Conservation (phyloP, 2,113 vertebrate genomes). For the Columbina picui region DNA sequence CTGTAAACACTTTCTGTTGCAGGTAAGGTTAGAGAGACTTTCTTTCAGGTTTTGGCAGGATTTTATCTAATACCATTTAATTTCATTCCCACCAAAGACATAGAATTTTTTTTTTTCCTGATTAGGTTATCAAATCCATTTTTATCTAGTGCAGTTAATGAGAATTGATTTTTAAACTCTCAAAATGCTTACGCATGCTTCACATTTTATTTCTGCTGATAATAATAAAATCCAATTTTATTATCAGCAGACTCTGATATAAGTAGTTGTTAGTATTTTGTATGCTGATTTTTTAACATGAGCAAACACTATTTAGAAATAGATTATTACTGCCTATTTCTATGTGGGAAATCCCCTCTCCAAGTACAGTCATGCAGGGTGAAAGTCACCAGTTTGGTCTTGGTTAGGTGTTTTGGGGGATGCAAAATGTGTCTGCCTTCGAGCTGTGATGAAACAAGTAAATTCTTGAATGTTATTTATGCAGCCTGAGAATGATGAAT, state of each 20-base stretch:
- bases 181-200: neutral
- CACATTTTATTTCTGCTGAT: neutral
- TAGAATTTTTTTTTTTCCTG: neutral
- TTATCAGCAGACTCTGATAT: neutral
- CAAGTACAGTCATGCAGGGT: neutral
- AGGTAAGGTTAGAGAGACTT: conserved; percentile 20
- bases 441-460: neutral
- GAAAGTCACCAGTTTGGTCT: neutral
- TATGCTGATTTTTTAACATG: neutral
- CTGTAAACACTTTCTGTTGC: conserved; percentile 34
- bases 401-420: neutral
- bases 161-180: conserved; percentile 10
- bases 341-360: neutral
- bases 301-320: neutral
- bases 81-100: neutral
- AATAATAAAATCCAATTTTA: neutral
- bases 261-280: neutral
- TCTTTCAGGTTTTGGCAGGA: neutral
- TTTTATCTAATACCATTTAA: neutral
- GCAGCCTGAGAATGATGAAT: neutral
- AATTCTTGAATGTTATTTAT: neutral
- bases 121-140: neutral
- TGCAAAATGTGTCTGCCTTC: neutral
- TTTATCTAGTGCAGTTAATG: neutral
- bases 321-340: neutral